phyloP scores from a whole-genome alignment of 2,113 vertebrate species.

The Saguinus imperator region DNA sequence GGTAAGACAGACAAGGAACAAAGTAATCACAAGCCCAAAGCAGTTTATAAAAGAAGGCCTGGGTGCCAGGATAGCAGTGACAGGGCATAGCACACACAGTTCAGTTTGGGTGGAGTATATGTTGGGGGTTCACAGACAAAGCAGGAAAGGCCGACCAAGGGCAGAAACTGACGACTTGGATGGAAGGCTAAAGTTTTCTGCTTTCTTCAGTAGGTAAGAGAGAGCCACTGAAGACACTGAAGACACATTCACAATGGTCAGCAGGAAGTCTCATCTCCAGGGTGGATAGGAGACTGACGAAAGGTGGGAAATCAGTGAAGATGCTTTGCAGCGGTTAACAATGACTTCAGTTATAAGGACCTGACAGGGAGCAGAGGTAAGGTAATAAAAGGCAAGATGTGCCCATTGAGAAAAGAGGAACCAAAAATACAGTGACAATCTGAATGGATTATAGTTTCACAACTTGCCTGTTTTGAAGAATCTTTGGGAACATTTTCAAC shows the following conservation, averaged over 20 bases:
- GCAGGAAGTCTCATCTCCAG: neutral
- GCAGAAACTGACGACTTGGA: neutral
- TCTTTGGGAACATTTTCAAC: constrained; percentile 78
- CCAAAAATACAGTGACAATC: neutral
- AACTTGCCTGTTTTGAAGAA: constrained; percentile 77
- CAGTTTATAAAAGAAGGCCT: neutral
- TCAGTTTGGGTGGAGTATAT: neutral
- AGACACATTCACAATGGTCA: neutral
- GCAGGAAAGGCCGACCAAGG: neutral
- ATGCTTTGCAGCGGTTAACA: neutral
- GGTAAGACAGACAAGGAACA: neutral
- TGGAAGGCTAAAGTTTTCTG: neutral
- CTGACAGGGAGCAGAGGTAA: neutral
- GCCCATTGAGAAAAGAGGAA: neutral
- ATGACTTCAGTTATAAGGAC: neutral
- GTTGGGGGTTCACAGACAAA: neutral
- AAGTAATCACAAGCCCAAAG: neutral
- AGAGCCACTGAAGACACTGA: neutral
- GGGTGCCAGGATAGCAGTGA: neutral
- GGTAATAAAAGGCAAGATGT: neutral
- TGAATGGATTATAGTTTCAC: neutral
- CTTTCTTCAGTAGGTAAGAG: neutral
- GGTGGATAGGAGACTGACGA: neutral
- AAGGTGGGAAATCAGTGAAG: neutral
- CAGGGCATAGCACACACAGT: neutral